Conservation (phyloP, 2,113 vertebrate species). For the Varanus komodoensis region DNA sequence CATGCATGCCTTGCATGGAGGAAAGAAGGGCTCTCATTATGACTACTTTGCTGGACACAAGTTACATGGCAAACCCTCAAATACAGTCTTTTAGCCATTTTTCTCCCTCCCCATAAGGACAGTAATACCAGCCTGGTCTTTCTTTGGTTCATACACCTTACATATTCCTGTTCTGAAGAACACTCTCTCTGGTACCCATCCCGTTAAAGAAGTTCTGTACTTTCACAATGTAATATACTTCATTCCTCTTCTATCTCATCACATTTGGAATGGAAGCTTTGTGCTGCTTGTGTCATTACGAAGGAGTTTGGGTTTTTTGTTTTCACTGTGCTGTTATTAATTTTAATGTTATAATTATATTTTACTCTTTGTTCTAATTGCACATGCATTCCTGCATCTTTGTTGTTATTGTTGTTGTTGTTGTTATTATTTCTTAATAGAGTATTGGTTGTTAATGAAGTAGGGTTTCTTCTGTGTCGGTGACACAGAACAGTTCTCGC, state of each 20-base stretch:
- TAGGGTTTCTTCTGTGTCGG: conserved; percentile 20
- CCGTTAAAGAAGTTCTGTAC: conserved; percentile 39
- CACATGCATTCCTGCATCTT: conserved; percentile 75
- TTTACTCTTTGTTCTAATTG: conserved; percentile 77
- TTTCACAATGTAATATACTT: conserved; percentile 26
- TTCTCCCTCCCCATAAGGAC: conserved; percentile 36
- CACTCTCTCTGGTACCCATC: background rate
- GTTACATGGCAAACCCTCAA: conserved; percentile 49
- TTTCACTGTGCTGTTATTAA: conserved; percentile 61
- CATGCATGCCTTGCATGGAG: conserved; percentile 41
- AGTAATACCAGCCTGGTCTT: conserved; percentile 46
- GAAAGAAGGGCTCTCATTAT: conserved; percentile 19
- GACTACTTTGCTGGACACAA: conserved; percentile 33
- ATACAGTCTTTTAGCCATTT: conserved; percentile 36
- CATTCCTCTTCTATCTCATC: conserved; percentile 66
- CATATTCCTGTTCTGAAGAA: conserved; percentile 42
- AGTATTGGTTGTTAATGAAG: background rate
- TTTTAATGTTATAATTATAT: conserved; percentile 71
- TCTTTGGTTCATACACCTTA: conserved; percentile 56
- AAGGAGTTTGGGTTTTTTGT: conserved; percentile 73
- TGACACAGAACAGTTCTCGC: conserved; percentile 54
- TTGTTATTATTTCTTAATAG: conserved; percentile 53
- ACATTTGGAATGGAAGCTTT: conserved; percentile 64
- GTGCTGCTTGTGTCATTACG: conserved; percentile 75
- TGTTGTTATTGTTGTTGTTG: conserved; percentile 62